These are phyloP conservation scores for Dorcus parallelipipedus DNA, from an alignment of 2,888 invertebrate species.

Conservation along the genomic window DNA sequence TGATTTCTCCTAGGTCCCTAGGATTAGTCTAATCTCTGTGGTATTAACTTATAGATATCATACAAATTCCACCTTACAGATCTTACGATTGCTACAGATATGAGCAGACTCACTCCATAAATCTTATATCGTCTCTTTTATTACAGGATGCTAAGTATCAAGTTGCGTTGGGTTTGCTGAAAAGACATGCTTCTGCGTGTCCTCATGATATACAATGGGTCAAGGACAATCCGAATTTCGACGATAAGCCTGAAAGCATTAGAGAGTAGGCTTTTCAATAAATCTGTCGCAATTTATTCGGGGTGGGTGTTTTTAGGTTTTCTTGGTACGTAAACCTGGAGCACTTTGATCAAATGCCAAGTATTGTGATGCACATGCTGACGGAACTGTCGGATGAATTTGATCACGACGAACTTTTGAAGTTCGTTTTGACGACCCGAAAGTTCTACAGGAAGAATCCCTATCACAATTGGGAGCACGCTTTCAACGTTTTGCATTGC, in stretches of 20 bases:
- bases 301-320: slow-evolving; percentile 44
- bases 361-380: slow-evolving; percentile 55
- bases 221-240: slow-evolving; percentile 45
- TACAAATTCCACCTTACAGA: no score
- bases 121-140: neutral
- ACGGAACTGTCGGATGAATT: slow-evolving; percentile 49
- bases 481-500: slow-evolving; percentile 60
- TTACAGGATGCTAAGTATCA: slow-evolving; percentile 16
- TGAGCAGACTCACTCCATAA: no score
- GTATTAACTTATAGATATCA: no score
- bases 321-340: slow-evolving; percentile 57
- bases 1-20: no score
- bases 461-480: slow-evolving; percentile 63
- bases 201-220: slow-evolving; percentile 52
- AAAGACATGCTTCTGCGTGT: slow-evolving; percentile 55
- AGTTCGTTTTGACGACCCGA: slow-evolving; percentile 52
- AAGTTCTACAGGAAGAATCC: slow-evolving; percentile 55
- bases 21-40: no score
- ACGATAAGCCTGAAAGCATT: slow-evolving; percentile 50
- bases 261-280: slow-evolving; percentile 44
- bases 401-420: slow-evolving; percentile 45
- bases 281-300: neutral
- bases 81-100: no score
- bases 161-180: slow-evolving; percentile 38
- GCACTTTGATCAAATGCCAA: slow-evolving; percentile 52